Conservation (phyloP, 92 coral and sea anemone genomes). For the Zoanthus gigantus region DNA sequence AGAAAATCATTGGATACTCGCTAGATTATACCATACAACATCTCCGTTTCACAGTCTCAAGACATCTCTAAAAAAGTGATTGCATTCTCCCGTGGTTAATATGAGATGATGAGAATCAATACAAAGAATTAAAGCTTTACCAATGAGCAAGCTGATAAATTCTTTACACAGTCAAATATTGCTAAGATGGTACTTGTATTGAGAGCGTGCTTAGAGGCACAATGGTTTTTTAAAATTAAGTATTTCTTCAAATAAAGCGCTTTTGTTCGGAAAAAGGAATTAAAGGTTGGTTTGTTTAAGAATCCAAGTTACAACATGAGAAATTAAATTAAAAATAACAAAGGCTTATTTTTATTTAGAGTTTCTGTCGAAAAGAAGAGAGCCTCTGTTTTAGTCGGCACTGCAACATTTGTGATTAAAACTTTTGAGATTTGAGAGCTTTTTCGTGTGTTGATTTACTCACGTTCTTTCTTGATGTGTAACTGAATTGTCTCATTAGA, state of each 20-base stretch:
- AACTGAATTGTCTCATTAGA: too few relatives aligned
- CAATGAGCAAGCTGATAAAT: conserved; percentile 12
- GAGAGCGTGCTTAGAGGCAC: conserved; percentile 9
- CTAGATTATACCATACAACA: neutral
- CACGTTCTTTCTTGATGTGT: too few relatives aligned
- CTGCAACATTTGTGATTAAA: too few relatives aligned
- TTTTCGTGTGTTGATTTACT: too few relatives aligned
- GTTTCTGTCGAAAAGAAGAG: too few relatives aligned
- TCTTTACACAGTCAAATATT: conserved; percentile 25
- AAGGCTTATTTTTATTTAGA: too few relatives aligned
- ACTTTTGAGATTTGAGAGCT: too few relatives aligned
- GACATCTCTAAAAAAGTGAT: conserved; percentile 1
- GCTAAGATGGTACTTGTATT: neutral
- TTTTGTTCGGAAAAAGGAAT: too few relatives aligned
- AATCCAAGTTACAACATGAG: too few relatives aligned
- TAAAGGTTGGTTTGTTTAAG: too few relatives aligned
- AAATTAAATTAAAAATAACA: too few relatives aligned
- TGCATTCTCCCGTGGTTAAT: neutral
- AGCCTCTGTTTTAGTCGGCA: too few relatives aligned
- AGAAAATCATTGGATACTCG: neutral
- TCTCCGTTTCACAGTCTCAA: neutral
- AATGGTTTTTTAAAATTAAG: conserved; percentile 11
- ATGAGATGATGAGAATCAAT: neutral
- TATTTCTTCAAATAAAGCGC: conserved; percentile 5
- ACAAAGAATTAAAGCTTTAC: neutral